Evolutionary conservation across 2,888 invertebrate genomes (phyloP).

Genomic region (Luperina nickerlii): DNA sequence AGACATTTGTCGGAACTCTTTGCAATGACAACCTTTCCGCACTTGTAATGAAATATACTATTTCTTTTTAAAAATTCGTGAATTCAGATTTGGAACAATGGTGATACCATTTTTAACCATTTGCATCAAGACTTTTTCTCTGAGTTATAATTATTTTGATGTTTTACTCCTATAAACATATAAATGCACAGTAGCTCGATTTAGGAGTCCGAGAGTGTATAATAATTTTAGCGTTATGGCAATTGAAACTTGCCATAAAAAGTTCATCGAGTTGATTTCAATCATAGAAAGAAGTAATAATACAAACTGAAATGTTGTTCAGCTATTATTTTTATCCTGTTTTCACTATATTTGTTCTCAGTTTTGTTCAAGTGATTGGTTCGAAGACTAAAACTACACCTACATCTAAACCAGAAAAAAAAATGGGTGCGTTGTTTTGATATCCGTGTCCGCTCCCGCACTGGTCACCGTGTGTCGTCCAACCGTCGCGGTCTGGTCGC

Average conservation of each 20-base stretch:
- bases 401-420: neutral
- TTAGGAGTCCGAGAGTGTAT: neutral
- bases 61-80: neutral
- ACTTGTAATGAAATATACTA: no score
- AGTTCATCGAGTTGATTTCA: conserved; percentile 1
- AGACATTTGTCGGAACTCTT: no score
- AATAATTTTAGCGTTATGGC: neutral
- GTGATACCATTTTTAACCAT: neutral
- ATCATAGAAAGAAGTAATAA: neutral
- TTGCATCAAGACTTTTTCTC: neutral
- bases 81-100: neutral
- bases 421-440: neutral
- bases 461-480: no score
- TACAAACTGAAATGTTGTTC: conserved; percentile 22
- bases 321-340: conserved; percentile 1
- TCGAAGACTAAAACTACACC: neutral
- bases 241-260: conserved; percentile 42
- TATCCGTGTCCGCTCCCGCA: no score
- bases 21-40: no score
- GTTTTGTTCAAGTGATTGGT: conserved; percentile 14
- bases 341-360: conserved; percentile 3
- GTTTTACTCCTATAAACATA: neutral
- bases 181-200: neutral
- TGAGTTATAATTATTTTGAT: neutral
- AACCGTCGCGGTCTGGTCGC: no score